phyloP scores from a whole-genome alignment of 2,113 vertebrate species.

The Gobius niger region DNA sequence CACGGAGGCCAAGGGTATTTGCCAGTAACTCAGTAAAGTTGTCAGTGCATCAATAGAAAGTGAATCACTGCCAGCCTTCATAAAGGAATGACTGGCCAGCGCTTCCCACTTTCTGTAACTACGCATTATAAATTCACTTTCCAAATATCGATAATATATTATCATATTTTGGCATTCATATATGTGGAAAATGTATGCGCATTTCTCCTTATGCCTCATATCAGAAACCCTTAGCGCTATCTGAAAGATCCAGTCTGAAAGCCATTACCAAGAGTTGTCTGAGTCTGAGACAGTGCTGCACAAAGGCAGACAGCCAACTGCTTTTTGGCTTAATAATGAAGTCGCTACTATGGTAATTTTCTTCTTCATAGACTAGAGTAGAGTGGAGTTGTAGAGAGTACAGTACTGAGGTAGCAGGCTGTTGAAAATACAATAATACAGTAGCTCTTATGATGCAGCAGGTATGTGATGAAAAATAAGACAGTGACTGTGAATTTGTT shows the following conservation, averaged over 20 bases:
- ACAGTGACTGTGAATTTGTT: too few relatives aligned
- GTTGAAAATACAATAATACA: slow-evolving; percentile 1
- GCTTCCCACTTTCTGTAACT: not conserved
- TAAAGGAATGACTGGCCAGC: not conserved
- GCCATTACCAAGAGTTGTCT: slow-evolving; percentile 29
- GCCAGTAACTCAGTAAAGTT: slow-evolving; percentile 13
- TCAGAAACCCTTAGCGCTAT: not conserved
- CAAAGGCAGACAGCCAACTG: slow-evolving; percentile 35
- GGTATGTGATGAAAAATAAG: not conserved
- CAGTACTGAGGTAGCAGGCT: not conserved
- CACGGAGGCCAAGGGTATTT: slow-evolving; percentile 11
- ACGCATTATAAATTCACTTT: not conserved
- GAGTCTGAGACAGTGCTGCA: slow-evolving; percentile 15
- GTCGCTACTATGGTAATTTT: slow-evolving; percentile 18
- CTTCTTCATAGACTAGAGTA: slow-evolving; percentile 15
- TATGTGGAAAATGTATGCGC: not conserved
- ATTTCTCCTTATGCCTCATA: slow-evolving; percentile 10
- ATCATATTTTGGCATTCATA: not conserved
- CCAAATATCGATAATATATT: not conserved
- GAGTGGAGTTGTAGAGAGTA: not conserved
- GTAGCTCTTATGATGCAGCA: slow-evolving; percentile 21
- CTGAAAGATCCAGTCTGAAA: slow-evolving; percentile 27
- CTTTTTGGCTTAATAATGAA: slow-evolving; percentile 40
- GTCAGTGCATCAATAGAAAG: slow-evolving; percentile 9
- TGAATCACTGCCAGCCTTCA: slow-evolving; percentile 16